These are phyloP conservation scores for Cyanistes caeruleus DNA, from an alignment of 2,113 vertebrate genomes.

Conservation along the genomic window DNA sequence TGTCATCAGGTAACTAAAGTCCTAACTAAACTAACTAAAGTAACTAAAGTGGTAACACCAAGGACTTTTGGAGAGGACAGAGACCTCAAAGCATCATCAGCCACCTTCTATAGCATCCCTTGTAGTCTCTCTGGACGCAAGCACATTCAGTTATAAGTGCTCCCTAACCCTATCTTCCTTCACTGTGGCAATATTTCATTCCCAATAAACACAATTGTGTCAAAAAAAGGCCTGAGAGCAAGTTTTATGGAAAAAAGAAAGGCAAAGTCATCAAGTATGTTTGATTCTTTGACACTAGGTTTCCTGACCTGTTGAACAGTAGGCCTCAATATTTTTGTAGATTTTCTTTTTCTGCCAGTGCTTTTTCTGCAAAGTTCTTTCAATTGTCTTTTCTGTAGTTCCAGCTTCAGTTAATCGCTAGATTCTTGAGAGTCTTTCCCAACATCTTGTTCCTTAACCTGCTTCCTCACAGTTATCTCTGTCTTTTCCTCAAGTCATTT, in stretches of 20 bases:
- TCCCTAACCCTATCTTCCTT: not conserved
- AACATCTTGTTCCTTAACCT: not conserved
- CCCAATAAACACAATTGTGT: not conserved
- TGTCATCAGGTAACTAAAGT: not conserved
- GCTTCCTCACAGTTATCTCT: not conserved
- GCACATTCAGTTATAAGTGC: not conserved
- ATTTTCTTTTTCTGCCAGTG: not conserved
- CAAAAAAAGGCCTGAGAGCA: not conserved
- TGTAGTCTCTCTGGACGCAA: not conserved
- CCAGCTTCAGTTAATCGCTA: not conserved
- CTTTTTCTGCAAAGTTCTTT: not conserved
- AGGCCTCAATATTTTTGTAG: not conserved
- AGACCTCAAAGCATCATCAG: not conserved
- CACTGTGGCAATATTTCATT: not conserved
- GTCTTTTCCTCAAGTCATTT: not conserved
- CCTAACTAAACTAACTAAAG: too few species aligned
- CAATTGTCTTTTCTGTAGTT: not conserved
- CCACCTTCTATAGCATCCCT: not conserved
- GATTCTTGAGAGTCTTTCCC: not conserved
- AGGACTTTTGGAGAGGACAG: not conserved
- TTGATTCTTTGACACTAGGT: not conserved
- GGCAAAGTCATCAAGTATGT: not conserved
- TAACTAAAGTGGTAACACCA: too few species aligned
- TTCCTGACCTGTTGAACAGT: not conserved
- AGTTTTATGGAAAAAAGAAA: not conserved